Evolutionary conservation across 2,888 invertebrate genomes (phyloP), one percentile per base, ranked within the genome.

Genomic region (Trichopria drosophilae): DNA sequence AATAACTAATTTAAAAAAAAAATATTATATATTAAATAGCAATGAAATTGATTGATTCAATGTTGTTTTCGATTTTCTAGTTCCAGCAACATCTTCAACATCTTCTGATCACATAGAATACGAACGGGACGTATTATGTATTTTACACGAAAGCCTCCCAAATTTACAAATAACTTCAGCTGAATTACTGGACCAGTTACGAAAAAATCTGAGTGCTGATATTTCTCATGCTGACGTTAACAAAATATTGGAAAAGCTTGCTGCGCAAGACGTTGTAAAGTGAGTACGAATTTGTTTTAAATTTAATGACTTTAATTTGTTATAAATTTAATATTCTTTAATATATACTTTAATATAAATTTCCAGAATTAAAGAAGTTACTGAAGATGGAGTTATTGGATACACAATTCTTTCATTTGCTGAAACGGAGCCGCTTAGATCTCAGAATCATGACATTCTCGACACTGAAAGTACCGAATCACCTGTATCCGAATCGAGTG

Each of bases 171-270:
- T 86, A 35, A 84, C 85, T 37, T 87, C 88, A 0, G 79, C 79
- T 3, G 84, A 85, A 53, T 76, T 91, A 15, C 76, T 82, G 1
- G 77, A 80, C 54, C 80, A 79, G 50, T 81, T 80, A 50, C 80
- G 76, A 54, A 80, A 79, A 65, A 78, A 75, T 75, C 67, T 77
- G 60, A 78, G 77, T 60, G 76, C 77, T 40, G 78, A 79, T 53
- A 79, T 84, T 5, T 78, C 82, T 3, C 81, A 84, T 57, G 77
- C 82, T 37, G 79, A 83, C 59, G 80, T 91, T 6, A 84, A 85
- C 61, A 87, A 87, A 71, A 79, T 90, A 37, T 73, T 91, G 4
- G 84, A 87, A 62, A 90, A 90, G 72, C 83, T 91, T 71, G 84
- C 88, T 2, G 82, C 84, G n/a, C 90, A 90, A 69, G 84, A 85